phyloP scores from a whole-genome alignment of 2,888 invertebrate species.

The Eugnorisma glareosa region DNA sequence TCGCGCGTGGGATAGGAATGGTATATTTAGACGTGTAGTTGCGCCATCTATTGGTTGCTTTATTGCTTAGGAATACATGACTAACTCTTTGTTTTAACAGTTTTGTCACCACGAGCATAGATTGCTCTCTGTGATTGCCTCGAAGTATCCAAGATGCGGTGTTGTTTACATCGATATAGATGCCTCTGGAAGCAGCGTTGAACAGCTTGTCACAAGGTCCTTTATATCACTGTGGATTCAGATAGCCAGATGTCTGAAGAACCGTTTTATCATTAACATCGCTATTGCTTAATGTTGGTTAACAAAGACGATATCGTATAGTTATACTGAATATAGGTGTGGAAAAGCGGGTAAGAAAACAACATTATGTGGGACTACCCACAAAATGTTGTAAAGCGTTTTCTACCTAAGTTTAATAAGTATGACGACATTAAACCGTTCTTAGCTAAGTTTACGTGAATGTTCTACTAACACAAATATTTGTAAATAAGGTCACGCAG shows the following conservation, averaged over 20 bases:
- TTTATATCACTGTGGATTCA: background rate
- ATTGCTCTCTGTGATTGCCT: background rate
- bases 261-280: background rate
- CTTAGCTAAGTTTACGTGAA: constrained; percentile 16
- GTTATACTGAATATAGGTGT: background rate
- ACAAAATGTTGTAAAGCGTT: too few species aligned
- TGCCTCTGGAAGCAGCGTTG: background rate
- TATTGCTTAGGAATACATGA: constrained; percentile 5
- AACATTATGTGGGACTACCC: background rate
- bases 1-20: constrained; percentile 36
- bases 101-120: background rate
- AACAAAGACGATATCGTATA: background rate
- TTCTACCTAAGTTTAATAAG: background rate
- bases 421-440: constrained; percentile 15
- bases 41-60: constrained; percentile 52
- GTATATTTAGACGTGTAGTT: constrained; percentile 54
- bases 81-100: background rate
- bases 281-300: background rate
- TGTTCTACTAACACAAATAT: constrained; percentile 26
- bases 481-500: constrained; percentile 51
- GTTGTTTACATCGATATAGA: background rate
- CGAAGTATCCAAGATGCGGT: background rate
- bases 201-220: background rate
- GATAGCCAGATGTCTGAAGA: too few species aligned
- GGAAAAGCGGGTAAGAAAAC: background rate